These are phyloP conservation scores for Paramuricea clavata DNA, from an alignment of 92 coral and sea anemone genomes.

Conservation along the genomic window DNA sequence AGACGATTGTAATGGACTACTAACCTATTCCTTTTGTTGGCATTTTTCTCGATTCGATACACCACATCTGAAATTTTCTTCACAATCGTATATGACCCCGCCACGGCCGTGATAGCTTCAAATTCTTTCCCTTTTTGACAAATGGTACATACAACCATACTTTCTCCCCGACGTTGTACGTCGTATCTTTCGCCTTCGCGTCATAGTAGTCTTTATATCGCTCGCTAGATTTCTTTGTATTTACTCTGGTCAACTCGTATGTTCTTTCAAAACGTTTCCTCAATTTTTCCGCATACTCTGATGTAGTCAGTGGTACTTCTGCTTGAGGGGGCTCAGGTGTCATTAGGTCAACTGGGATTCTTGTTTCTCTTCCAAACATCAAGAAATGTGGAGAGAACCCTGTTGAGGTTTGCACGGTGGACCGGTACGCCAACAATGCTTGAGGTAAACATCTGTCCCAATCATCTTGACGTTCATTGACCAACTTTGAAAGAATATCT, in stretches of 20 bases:
- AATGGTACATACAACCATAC: slow-evolving; percentile 38
- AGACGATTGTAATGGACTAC: slow-evolving; percentile 18
- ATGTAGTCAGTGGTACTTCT: background rate
- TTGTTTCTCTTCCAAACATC: slow-evolving; percentile 42
- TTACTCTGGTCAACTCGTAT: background rate
- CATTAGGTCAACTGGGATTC: slow-evolving; percentile 14
- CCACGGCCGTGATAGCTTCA: slow-evolving; percentile 20
- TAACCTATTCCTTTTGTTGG: background rate
- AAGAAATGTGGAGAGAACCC: slow-evolving; percentile 20
- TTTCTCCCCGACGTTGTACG: slow-evolving; percentile 5
- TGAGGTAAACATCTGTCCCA: slow-evolving; percentile 31
- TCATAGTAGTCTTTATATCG: slow-evolving; percentile 25
- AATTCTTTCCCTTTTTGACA: slow-evolving; percentile 30
- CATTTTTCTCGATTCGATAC: slow-evolving; percentile 10
- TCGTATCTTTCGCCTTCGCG: slow-evolving; percentile 3
- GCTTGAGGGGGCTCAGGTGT: background rate
- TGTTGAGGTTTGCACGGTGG: slow-evolving; percentile 30
- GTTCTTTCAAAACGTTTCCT: slow-evolving; percentile 9
- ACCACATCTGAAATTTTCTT: slow-evolving; percentile 30
- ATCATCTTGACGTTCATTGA: slow-evolving; percentile 20
- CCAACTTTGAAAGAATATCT: slow-evolving; percentile 48
- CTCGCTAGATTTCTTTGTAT: background rate
- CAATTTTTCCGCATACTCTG: background rate
- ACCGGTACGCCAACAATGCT: slow-evolving; percentile 4
- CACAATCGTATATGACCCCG: slow-evolving; percentile 6